Evolutionary conservation across 2,797 vertebrate species (phyloP).

Genomic region (Heteromormyrus szaboi): DNA sequence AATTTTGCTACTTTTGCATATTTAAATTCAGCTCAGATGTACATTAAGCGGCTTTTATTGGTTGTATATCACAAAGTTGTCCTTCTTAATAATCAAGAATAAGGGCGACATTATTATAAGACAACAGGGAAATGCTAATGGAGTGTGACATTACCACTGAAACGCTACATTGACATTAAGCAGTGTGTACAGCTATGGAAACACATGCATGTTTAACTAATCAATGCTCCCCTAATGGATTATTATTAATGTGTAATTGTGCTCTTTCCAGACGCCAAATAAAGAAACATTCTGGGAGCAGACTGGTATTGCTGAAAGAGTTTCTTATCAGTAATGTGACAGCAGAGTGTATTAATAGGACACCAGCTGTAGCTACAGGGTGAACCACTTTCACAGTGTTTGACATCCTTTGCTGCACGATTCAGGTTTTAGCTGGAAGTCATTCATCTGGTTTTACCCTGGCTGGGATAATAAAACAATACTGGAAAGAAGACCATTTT

Average conservation of each 20-base stretch:
- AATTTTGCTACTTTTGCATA: not conserved
- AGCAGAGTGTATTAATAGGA: conserved; percentile 27
- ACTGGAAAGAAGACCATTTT: not conserved
- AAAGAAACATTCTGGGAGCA: conserved; percentile 9
- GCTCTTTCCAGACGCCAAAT: not conserved
- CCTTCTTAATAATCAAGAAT: not conserved
- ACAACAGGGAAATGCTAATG: not conserved
- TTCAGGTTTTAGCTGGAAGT: conserved; percentile 16
- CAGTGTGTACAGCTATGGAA: not conserved
- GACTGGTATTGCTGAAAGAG: conserved; percentile 12
- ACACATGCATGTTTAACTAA: not conserved
- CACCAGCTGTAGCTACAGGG: conserved; percentile 21
- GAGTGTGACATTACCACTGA: not conserved
- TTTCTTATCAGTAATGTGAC: conserved; percentile 14
- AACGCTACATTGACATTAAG: not conserved
- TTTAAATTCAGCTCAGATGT: not conserved
- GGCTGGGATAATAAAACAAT: not conserved
- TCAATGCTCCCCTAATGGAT: not conserved
- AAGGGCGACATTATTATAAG: not conserved
- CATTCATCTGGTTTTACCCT: not conserved
- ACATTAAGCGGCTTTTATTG: not conserved
- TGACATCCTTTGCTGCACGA: conserved; percentile 9
- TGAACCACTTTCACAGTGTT: conserved; percentile 22
- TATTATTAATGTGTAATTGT: not conserved
- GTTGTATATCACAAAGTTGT: not conserved